Conservation (phyloP, 2,888 invertebrate genomes). For the Fragum whitleyi region DNA sequence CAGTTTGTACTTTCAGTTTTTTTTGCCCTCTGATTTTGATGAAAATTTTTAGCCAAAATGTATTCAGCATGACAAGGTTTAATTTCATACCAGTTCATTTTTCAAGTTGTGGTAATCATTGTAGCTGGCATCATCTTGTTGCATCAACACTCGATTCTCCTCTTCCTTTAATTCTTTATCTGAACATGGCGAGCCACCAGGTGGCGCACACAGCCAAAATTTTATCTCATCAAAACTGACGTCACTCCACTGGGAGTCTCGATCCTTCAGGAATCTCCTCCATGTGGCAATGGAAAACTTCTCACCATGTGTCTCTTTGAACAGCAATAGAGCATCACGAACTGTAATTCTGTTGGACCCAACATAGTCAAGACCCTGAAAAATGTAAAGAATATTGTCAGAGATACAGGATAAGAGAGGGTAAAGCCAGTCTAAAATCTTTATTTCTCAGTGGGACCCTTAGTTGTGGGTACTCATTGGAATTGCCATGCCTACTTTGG, state of each 20-base stretch:
- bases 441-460: too few species aligned
- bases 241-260: constrained; percentile 69
- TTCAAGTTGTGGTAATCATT: constrained; percentile 44
- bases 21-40: too few species aligned
- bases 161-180: constrained; percentile 71
- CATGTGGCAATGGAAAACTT: constrained; percentile 79
- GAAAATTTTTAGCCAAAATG: too few species aligned
- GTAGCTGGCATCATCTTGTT: constrained; percentile 58
- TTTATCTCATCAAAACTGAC: constrained; percentile 81
- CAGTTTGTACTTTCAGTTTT: too few species aligned
- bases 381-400: background rate
- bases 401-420: background rate
- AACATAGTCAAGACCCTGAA: constrained; percentile 66
- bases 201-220: constrained; percentile 76
- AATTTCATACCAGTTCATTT: constrained; percentile 16
- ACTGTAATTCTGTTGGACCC: constrained; percentile 74
- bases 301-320: constrained; percentile 80
- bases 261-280: constrained; percentile 74
- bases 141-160: constrained; percentile 62
- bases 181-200: constrained; percentile 66
- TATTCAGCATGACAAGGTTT: too few species aligned
- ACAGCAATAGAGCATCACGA: constrained; percentile 77
- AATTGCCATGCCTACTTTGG: too few species aligned
- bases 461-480: too few species aligned
- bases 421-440: too few species aligned